Conservation (phyloP, 2,113 vertebrate genomes). For the Chauna torquata region DNA sequence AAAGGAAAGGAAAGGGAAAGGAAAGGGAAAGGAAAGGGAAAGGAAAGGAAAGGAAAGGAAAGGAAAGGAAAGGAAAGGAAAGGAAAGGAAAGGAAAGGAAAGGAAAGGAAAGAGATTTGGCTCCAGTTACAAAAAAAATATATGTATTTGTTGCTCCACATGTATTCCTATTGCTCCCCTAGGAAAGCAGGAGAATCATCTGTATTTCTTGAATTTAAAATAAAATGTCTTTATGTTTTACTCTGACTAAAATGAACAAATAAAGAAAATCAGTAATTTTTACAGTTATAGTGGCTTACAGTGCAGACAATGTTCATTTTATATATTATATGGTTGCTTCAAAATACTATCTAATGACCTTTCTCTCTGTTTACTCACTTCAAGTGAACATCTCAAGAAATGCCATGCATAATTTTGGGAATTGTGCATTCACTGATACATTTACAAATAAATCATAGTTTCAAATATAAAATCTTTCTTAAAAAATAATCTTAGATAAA, state of each 20-base stretch:
- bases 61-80: background rate
- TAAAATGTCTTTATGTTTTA: background rate
- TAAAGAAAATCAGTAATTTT: background rate
- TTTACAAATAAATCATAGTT: background rate
- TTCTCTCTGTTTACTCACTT: background rate
- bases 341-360: background rate
- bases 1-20: background rate
- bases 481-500: background rate
- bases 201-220: background rate
- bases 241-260: background rate
- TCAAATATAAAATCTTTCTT: background rate
- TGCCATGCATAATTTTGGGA: background rate
- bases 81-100: too few relatives aligned
- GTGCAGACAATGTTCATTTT: background rate
- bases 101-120: background rate
- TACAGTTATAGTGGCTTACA: background rate
- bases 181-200: background rate
- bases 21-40: too few relatives aligned
- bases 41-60: too few relatives aligned
- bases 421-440: background rate
- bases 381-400: background rate
- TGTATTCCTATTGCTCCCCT: background rate
- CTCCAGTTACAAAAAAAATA: accelerated
- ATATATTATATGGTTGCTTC: background rate
- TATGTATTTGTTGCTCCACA: background rate